These are phyloP conservation scores for Odontophorus gujanensis DNA, from an alignment of 2,113 vertebrate species.

Conservation along the genomic window DNA sequence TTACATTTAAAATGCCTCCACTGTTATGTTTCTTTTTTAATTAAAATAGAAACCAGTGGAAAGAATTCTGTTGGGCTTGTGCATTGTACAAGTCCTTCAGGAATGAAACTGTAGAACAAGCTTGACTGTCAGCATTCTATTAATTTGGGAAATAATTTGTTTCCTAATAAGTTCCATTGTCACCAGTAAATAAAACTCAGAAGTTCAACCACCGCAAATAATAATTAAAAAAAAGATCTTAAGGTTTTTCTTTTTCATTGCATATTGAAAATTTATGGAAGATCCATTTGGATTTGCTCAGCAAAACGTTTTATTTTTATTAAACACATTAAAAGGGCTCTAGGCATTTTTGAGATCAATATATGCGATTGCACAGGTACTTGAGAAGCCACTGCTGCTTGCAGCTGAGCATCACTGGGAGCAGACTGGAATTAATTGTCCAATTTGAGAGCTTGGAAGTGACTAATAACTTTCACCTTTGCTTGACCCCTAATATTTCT, in stretches of 20 bases:
- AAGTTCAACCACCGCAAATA: fast-evolving
- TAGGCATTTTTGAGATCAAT: not conserved
- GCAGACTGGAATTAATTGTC: not conserved
- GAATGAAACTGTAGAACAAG: not conserved
- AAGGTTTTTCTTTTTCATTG: not conserved
- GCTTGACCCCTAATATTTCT: not conserved
- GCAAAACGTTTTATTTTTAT: not conserved
- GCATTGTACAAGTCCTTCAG: conserved; percentile 10
- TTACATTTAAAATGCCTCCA: conserved; percentile 51
- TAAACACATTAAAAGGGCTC: not conserved
- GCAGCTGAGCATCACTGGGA: not conserved
- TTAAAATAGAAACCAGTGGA: conserved; percentile 10
- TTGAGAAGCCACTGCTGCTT: not conserved
- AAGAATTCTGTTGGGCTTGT: conserved; percentile 9
- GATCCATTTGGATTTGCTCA: not conserved
- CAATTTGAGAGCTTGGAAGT: not conserved
- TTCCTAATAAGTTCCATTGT: not conserved
- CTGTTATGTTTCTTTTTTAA: conserved; percentile 19
- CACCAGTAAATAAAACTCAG: not conserved
- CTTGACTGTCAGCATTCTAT: not conserved
- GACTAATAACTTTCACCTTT: conserved; percentile 25
- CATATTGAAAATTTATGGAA: not conserved
- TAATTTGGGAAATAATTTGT: not conserved
- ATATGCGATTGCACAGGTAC: not conserved
- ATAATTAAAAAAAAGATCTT: not conserved